Evolutionary conservation across 1,140 invertebrate genomes (phyloP).

Genomic region (Drosophila lacteicornis): DNA sequence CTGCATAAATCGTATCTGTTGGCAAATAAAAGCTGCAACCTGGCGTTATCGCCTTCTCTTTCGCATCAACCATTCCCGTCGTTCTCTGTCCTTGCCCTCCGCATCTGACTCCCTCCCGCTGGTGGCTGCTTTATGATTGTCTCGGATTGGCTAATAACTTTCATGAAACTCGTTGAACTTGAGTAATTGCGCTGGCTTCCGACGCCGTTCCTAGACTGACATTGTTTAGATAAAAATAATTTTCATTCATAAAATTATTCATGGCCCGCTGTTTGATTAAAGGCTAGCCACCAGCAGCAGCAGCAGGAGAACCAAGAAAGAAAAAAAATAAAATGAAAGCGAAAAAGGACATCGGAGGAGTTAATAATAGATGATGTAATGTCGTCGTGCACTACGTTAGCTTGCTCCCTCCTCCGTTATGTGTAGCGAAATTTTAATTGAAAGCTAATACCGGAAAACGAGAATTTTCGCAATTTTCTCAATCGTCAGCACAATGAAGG

Average conservation of each 20-base stretch:
- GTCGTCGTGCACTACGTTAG: neutral
- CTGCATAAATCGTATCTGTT: constrained; percentile 47
- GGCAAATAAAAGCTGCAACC: constrained; percentile 55
- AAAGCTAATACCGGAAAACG: constrained; percentile 39
- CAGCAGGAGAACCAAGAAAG: neutral
- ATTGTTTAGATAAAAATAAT: constrained; percentile 52
- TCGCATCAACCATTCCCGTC: neutral
- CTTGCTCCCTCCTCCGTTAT: neutral
- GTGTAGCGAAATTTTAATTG: constrained; percentile 34
- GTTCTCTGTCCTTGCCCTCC: neutral
- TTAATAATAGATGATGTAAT: constrained; percentile 40
- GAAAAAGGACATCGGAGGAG: neutral
- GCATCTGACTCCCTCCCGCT: neutral
- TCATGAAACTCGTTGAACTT: constrained; percentile 58
- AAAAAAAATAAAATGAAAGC: neutral
- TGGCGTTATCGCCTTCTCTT: constrained; percentile 10
- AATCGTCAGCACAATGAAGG: constrained; percentile 17
- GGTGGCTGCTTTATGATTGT: constrained; percentile 1
- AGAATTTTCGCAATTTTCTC: constrained; percentile 20
- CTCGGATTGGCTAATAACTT: constrained; percentile 51
- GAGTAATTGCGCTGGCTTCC: constrained; percentile 57
- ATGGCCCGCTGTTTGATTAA: constrained; percentile 55
- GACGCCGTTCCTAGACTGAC: constrained; percentile 7
- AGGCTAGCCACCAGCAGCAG: constrained; percentile 15
- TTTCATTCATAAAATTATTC: constrained; percentile 53